Base-by-base conservation (phyloP, 2,797 vertebrate species). In the Enteromius radiatus region DNA sequence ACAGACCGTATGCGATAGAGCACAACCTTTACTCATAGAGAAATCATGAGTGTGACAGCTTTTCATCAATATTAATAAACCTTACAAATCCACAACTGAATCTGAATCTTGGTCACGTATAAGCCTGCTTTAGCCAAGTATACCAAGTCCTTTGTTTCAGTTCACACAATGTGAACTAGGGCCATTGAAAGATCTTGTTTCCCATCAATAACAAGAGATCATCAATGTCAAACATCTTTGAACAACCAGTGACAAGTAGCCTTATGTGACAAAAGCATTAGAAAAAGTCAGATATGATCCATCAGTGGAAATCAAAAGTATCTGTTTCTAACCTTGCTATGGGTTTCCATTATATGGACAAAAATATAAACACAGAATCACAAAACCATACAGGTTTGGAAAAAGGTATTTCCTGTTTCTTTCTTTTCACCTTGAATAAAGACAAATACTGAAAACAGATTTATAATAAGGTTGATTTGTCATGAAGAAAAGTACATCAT, bases 221-320 rank as follows among this genome's bases (percentile, higher is more conserved):
- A 70, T 70, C 67, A 12, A 23, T 65, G 38, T 84, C 36, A 82
- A 76, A 41, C 61, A 68, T 41, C 28, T 78, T 80, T 78, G 43
- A 64, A 84, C 59, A 84, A n/a, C 45, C 63, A 38, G 8, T 80
- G 5, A 21, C 36, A 70, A 80, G 38, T 59, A 67, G 8, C 26
- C 28, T 38, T 49, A 65, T 26, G 11, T 70, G 17, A 14, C 9
- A 59, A 80, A 80, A 70, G 52, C 36, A 21, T 59, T 64, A 33
- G n/a, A 41, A 65, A 56, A 47, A 28, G 45, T 54, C 76, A 74
- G 61, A 65, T 52, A 38, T 68, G 45, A 54, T 69, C 38, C 41
- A 19, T 28, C 49, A 5, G 11, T 67, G 54, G 69, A 45, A 84
- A 26, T 74, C 68, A 38, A 28, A 78, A 61, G 47, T 1, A 47